phyloP scores from a whole-genome alignment of 2,797 vertebrate species.

The Allobates femoralis region DNA sequence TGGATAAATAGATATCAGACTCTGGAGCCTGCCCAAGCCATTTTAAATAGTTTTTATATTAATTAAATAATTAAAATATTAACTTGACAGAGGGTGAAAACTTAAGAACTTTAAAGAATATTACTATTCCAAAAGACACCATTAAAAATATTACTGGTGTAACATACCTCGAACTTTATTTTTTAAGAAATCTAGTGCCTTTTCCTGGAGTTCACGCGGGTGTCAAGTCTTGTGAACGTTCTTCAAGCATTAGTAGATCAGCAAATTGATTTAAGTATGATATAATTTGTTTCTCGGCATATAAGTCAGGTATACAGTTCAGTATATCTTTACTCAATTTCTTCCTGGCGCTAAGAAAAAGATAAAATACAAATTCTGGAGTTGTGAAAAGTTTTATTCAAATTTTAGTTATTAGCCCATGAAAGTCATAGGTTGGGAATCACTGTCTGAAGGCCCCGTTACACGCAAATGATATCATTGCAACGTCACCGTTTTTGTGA shows the following conservation, averaged over 20 bases:
- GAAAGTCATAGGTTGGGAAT: not conserved
- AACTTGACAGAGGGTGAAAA: not conserved
- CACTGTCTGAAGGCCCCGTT: no score
- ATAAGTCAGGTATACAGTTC: not conserved
- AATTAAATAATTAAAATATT: not conserved
- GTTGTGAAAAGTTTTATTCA: not conserved
- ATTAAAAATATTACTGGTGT: not conserved
- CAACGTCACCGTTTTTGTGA: no score
- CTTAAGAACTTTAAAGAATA: not conserved
- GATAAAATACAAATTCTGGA: not conserved
- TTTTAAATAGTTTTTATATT: not conserved
- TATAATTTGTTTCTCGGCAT: conserved; percentile 6
- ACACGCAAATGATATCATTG: no score
- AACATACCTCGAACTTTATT: conserved; percentile 22
- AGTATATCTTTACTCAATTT: not conserved
- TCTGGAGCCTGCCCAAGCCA: not conserved
- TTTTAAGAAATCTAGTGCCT: not conserved
- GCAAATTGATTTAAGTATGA: conserved; percentile 12
- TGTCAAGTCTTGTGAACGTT: not conserved
- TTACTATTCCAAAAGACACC: no score
- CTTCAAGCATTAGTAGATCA: conserved; percentile 10
- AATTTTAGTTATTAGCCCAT: not conserved
- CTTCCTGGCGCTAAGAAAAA: not conserved
- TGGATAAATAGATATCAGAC: not conserved
- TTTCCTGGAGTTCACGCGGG: not conserved